Evolutionary conservation across 1,140 invertebrate species (phyloP), one percentile per base, ranked within the genome.

Genomic region (Drosophila virilis): DNA sequence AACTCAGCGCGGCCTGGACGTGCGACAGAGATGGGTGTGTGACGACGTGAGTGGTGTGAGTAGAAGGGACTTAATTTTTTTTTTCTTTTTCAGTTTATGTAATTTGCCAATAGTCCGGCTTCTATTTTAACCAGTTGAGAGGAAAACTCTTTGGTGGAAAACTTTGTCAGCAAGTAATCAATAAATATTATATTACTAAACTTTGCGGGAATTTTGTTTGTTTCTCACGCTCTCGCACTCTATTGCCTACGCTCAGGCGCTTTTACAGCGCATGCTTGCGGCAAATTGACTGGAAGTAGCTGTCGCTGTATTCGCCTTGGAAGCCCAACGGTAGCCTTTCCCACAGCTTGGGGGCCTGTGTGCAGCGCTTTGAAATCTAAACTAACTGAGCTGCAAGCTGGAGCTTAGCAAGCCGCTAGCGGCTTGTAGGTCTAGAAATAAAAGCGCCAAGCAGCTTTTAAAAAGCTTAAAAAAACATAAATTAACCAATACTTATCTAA

Each of bases 131-230:
- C 46, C 13, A 60, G 38, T 69, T 45, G 42, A 59, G 59, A 58
- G 74, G 60, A 42, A 50, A 80, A 74, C 79, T 78, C 65, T 77
- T 17, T 42, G 60, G 46, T 60, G 55, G 46, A 69, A 51, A 59
- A 67, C 51, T 57, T 54, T 75, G 35, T 50, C 58, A 73, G 60
- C 61, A 68, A 86, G 77, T 78, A 85, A 85, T 85, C 82, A 86
- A 85, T 85, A 85, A 78, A 66, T 76, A 75, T 78, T 67, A 78
- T 78, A 86, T 82, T 86, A 78, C 82, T 52, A 48, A 75, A 67
- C 62, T 72, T 64, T 33, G 38, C 61, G 46, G 52, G 38, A 58
- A 58, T 67, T 46, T 28, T 32, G 42, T 46, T 17, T 13, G 1
- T 28, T n/a, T 17, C 13, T 28, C 12, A 7, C 6, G 4, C 10